A percentile compares a stretch with the other conserved stretches of the same genome.
Conservation (phyloP, 2,888 invertebrate genomes). For the Mystacides longicornis region DNA sequence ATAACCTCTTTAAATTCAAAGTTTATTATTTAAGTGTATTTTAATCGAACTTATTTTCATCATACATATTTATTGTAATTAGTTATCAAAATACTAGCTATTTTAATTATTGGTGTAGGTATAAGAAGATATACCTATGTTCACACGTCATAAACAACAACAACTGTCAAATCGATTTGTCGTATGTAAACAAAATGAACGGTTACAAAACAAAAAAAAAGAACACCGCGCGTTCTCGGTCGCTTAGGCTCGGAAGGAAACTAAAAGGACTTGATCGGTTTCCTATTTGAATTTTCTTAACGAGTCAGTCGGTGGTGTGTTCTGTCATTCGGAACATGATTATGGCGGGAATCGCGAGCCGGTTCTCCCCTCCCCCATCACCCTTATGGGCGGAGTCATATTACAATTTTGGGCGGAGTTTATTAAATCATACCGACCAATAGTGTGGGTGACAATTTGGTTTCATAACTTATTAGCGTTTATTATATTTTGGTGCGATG, state of each 20-base stretch:
- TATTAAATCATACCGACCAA: slow-evolving; percentile 5
- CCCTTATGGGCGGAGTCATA: slow-evolving; percentile 5
- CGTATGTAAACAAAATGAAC: too few species aligned
- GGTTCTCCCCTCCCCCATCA: slow-evolving; percentile 10
- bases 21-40: too few species aligned
- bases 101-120: too few species aligned
- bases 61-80: too few species aligned
- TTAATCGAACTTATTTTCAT: too few species aligned
- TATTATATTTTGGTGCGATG: neutral
- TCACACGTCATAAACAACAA: too few species aligned
- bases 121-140: too few species aligned
- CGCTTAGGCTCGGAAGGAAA: slow-evolving; percentile 21
- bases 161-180: too few species aligned
- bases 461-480: neutral
- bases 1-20: too few species aligned
- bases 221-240: slow-evolving; percentile 17
- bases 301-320: slow-evolving; percentile 12
- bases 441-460: neutral
- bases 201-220: slow-evolving; percentile 9
- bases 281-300: slow-evolving; percentile 14
- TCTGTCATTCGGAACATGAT: slow-evolving; percentile 8
- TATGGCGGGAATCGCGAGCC: slow-evolving; percentile 6
- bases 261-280: slow-evolving; percentile 14
- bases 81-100: too few species aligned
- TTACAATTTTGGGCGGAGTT: slow-evolving; percentile 6